phyloP scores from a whole-genome alignment of 2,113 vertebrate species.

The Cebus imitator region DNA sequence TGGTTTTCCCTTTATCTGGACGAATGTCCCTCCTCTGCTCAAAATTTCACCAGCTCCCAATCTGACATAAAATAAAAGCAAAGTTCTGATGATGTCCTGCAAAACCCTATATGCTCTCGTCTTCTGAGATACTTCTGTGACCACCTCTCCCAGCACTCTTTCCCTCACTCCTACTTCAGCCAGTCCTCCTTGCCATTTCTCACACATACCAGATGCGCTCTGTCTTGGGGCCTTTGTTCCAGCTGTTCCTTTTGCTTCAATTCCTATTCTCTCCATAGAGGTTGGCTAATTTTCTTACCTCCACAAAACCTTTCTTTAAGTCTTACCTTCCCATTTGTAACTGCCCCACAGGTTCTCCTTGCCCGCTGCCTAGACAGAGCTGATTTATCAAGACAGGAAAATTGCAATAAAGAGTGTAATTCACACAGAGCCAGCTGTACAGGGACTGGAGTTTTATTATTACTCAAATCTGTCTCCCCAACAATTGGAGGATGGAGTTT shows the following conservation, averaged over 20 bases:
- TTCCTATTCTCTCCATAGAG: not conserved
- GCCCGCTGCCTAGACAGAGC: too few species aligned
- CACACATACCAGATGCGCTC: not conserved
- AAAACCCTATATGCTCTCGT: not conserved
- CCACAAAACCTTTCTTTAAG: not conserved
- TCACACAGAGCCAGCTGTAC: too few species aligned
- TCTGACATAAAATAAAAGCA: not conserved
- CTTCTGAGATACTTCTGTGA: not conserved
- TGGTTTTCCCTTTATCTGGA: not conserved
- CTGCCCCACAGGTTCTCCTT: too few species aligned
- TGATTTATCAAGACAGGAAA: too few species aligned
- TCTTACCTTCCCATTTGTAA: not conserved
- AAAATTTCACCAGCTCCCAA: not conserved
- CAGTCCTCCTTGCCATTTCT: not conserved
- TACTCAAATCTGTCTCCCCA: too few species aligned
- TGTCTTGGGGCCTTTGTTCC: not conserved
- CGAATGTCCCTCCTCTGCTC: not conserved
- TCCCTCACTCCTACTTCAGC: not conserved
- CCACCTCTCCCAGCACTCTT: not conserved
- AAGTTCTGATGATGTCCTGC: not conserved
- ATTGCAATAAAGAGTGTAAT: too few species aligned
- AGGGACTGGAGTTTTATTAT: too few species aligned
- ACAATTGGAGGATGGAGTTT: too few species aligned
- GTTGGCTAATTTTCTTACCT: not conserved
- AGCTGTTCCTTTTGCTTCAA: not conserved